Percentiles rank a stretch among this genome's conserved stretches.
These are phyloP conservation scores for Brachyopa scutellaris DNA, from an alignment of 2,888 invertebrate genomes.

Conservation along the genomic window DNA sequence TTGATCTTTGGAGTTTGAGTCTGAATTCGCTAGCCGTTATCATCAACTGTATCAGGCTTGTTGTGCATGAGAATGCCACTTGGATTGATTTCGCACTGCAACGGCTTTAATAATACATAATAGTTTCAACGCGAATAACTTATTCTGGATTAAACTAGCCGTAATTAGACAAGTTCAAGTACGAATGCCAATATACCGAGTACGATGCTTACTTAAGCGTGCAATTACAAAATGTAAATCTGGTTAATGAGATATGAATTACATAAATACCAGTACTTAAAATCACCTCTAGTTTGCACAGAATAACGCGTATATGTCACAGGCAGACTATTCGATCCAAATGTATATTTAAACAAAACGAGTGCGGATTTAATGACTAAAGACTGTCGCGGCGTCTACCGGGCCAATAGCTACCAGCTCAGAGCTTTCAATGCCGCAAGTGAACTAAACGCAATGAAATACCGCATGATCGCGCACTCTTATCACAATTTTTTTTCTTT, in stretches of 20 bases:
- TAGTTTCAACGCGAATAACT: constrained; percentile 1
- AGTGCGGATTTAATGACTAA: background rate
- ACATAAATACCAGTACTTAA: too few relatives aligned
- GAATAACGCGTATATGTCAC: background rate
- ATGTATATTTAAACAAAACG: background rate
- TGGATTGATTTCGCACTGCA: background rate
- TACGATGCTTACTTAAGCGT: too few relatives aligned
- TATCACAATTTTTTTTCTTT: constrained; percentile 31
- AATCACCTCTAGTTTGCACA: background rate
- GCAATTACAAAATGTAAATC: too few relatives aligned
- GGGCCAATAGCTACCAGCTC: background rate
- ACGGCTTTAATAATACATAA: background rate
- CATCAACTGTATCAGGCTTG: background rate
- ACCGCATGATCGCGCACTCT: constrained; percentile 50
- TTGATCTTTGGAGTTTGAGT: constrained; percentile 36
- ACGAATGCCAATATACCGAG: background rate
- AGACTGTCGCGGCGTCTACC: background rate
- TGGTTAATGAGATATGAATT: background rate
- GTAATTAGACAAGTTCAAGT: constrained; percentile 49
- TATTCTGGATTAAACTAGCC: constrained; percentile 26
- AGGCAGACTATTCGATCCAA: background rate
- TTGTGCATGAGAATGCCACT: constrained; percentile 19
- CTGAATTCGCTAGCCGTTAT: constrained; percentile 9
- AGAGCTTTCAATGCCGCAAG: constrained; percentile 50
- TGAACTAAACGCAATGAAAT: constrained; percentile 37